Evolutionary conservation across 2,888 invertebrate species (phyloP), one percentile per base, ranked within the genome.

Genomic region (Blomia tropicalis): DNA sequence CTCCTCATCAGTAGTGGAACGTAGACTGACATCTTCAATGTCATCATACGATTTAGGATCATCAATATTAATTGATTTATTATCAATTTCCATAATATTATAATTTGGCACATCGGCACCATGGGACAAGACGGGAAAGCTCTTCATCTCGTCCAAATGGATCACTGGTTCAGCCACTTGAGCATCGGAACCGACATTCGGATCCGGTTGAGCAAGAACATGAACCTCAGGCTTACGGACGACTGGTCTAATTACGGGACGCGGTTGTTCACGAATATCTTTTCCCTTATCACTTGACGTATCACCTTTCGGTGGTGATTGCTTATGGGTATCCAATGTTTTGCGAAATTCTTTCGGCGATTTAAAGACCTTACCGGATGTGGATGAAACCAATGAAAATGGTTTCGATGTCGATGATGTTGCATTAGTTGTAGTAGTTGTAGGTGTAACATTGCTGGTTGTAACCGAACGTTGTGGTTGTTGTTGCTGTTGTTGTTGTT

Each of bases 401-500:
- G 54, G 43, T 53, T 51, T 54, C 4, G 31, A 43, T 53, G 61
- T 29, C 7, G 43, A 25, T n/a, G 44, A 19, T 5, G 64, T 54
- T 41, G 61, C 44, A 11, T 43, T 61, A 22, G 7, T 27, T 17
- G 41, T n/a, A 41, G 41, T 14, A 41, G 41, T 41, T 41, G 14
- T 41, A 17, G n/a, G n/a, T n/a, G n/a, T n/a, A n/a, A 14, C 41
- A 41, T n/a, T 41, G 41, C 41, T 41, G 41, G 41, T n/a, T 41
- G 59, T 58, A n/a, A 54, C 43, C 27, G 43, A 43, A 17, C 60
- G 60, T 93, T 76, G 74, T n/a, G 29, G 43, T 60, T 2, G 19
- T 11, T n/a, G 60, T 31, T 14, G 19, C 29, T 31, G 60, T 93
- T 76, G 74, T n/a, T 43, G 43, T 60, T 2, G 19, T 11, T n/a